Percentiles rank a stretch among this genome's conserved stretches.
These are phyloP conservation scores for Ridgeia piscesae DNA, from an alignment of 1,140 invertebrate species.

Conservation along the genomic window DNA sequence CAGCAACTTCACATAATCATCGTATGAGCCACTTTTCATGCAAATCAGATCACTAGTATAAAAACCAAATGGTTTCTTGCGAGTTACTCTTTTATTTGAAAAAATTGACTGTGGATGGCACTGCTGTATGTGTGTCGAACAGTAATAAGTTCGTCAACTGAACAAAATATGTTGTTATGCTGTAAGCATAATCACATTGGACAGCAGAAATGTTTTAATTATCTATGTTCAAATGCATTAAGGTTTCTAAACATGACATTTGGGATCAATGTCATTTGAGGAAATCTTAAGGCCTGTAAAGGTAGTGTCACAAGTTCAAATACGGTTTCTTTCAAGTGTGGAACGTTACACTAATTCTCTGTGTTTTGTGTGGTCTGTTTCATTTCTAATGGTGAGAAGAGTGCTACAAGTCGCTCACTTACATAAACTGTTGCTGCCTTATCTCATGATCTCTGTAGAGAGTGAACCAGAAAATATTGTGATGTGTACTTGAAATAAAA, in stretches of 20 bases:
- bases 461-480: not conserved
- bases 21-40: too few species aligned
- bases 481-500: not conserved
- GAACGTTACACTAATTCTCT: not conserved
- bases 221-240: too few species aligned
- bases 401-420: not conserved
- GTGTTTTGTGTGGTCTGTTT: not conserved
- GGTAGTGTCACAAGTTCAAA: not conserved
- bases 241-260: too few species aligned
- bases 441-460: not conserved
- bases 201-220: too few species aligned
- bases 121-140: too few species aligned
- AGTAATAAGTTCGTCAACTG: too few species aligned
- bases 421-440: not conserved
- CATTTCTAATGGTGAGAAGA: not conserved
- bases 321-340: not conserved
- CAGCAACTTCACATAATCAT: too few species aligned
- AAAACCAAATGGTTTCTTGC: not conserved
- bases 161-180: too few species aligned
- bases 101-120: not conserved
- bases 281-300: not conserved
- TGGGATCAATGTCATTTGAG: not conserved
- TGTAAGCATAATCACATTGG: too few species aligned
- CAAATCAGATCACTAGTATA: not conserved
- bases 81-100: not conserved